Evolutionary conservation across 1,140 invertebrate genomes (phyloP).

Genomic region (Myzus persicae): DNA sequence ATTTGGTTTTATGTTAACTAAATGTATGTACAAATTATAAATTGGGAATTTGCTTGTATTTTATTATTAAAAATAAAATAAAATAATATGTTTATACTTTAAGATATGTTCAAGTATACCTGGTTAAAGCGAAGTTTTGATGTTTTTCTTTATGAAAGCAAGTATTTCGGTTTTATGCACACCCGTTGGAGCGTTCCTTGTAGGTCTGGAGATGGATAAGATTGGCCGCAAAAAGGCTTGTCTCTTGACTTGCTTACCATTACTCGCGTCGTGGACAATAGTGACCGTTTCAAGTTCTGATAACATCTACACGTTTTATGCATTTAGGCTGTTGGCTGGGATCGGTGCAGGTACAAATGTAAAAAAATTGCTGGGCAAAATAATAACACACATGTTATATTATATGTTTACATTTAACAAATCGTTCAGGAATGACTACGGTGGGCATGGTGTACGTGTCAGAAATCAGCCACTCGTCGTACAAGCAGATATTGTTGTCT

Average conservation of each 20-base stretch:
- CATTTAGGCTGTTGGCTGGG: constrained; percentile 67
- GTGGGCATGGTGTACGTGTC: constrained; percentile 69
- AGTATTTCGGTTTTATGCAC: constrained; percentile 69
- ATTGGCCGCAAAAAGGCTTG: constrained; percentile 71
- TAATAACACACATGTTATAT: neutral
- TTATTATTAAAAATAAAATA: no score
- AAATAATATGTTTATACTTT: neutral
- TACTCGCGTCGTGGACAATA: constrained; percentile 70
- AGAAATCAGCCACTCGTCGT: constrained; percentile 68
- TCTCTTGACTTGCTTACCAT: constrained; percentile 69
- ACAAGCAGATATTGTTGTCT: constrained; percentile 68
- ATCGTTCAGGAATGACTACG: constrained; percentile 61
- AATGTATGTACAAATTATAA: no score
- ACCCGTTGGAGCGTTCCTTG: constrained; percentile 68
- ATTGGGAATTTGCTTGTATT: no score
- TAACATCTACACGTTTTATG: constrained; percentile 63
- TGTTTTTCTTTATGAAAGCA: constrained; percentile 64
- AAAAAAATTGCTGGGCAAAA: neutral
- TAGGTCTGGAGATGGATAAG: constrained; percentile 71
- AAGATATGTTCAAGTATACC: neutral
- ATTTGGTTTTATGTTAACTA: no score
- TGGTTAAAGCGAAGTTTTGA: neutral
- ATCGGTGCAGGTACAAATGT: constrained; percentile 64
- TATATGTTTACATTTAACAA: neutral
- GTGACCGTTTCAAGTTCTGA: constrained; percentile 57